Base-by-base conservation (phyloP, 1,140 invertebrate genomes). In the Homarus americanus region DNA sequence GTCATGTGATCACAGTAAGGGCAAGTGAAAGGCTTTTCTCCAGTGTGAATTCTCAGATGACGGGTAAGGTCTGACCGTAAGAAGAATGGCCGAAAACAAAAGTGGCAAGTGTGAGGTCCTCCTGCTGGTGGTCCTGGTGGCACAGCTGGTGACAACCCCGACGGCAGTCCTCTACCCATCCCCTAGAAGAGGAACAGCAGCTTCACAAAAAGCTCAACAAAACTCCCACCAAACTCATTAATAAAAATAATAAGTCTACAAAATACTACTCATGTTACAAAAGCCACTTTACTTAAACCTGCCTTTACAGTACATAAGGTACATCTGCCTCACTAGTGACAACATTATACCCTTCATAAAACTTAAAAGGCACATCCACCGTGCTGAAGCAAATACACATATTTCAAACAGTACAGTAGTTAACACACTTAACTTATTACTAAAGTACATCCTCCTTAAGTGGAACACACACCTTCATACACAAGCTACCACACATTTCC, bases 141-240 rank as follows among this genome's bases (percentile, higher is more conserved):
- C 28, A 40, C 24, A 44, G 84, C 73, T 7, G 84, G 41, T 58
- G 69, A 69, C 66, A 78, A 40, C 28, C 72, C 75, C 36, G 72
- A 36, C 53, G 86, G 53, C 75, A 63, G 32, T 38, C 76, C 34
- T 36, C 63, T 10, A 53, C 63, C 28, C 41, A 69, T 82, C 87
- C 63, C 87, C 87, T 89, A 89, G 87, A 89, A 89, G 87, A 89
- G 87, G 66, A 89, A 89, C 87, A 89, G 58, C 87, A 82, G 66
- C 40, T 85, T 85, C 83, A 85, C 83, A 72, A 73, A 85, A 38
- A 38, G 75, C 44, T 32, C 49, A 24, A 17, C 79, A 53, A 63
- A 36, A 24, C 24, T 49, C 15, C 9, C 15, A n/a, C 3, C n/a
- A 82, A 82, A 58, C 36, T 10, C 17, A 10, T 24, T 49, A 63